Evolutionary conservation across 2,888 invertebrate genomes (phyloP).

Genomic region (Aethes cnicana): DNA sequence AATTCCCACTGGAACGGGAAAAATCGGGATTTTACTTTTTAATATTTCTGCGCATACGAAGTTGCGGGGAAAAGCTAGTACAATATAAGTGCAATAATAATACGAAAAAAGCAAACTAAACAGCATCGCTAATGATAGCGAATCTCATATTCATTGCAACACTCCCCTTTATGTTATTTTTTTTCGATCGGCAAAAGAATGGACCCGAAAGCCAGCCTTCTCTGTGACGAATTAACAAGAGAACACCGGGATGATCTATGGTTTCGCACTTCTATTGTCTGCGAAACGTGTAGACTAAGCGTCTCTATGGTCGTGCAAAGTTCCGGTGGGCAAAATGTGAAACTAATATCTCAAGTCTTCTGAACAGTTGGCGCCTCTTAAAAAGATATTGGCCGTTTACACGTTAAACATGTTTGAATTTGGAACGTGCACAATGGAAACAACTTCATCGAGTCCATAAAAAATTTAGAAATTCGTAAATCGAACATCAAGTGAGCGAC

Average conservation of each 20-base stretch:
- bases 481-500: slow-evolving; percentile 42
- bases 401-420: slow-evolving; percentile 16
- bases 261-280: slow-evolving; percentile 52
- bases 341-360: slow-evolving; percentile 7
- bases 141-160: slow-evolving; percentile 22
- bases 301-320: slow-evolving; percentile 9
- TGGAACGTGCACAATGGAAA: slow-evolving; percentile 12
- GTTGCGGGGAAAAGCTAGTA: too few species aligned
- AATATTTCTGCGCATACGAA: too few species aligned
- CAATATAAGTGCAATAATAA: slow-evolving; percentile 9
- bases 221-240: slow-evolving; percentile 73
- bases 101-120: slow-evolving; percentile 16
- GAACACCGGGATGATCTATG: slow-evolving; percentile 68
- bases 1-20: too few species aligned
- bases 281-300: slow-evolving; percentile 15
- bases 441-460: slow-evolving; percentile 17
- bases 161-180: slow-evolving; percentile 17
- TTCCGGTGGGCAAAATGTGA: slow-evolving; percentile 3
- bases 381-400: slow-evolving; percentile 10
- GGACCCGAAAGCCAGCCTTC: slow-evolving; percentile 58
- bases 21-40: too few species aligned
- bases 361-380: slow-evolving; percentile 15
- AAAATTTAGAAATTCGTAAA: slow-evolving; percentile 31
- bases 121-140: slow-evolving; percentile 14
- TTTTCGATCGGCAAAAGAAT: slow-evolving; percentile 44